Evolutionary conservation across 2,113 vertebrate species (phyloP).

Genomic region (Tursiops truncatus): DNA sequence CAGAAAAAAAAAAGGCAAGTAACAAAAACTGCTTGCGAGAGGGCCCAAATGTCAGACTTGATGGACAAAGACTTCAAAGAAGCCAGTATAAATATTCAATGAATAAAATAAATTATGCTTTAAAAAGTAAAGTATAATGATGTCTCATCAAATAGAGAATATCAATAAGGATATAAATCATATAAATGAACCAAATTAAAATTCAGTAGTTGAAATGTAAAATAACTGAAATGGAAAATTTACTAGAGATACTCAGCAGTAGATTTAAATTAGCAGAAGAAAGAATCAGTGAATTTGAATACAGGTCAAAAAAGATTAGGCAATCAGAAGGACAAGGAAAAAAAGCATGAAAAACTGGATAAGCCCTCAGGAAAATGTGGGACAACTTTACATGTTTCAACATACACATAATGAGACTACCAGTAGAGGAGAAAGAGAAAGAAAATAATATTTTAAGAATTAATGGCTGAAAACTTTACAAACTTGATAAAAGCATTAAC

Average conservation of each 20-base stretch:
- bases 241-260: no score
- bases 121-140: neutral
- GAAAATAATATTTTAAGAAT: neutral
- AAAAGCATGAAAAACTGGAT: neutral
- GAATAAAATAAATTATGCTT: neutral
- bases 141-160: neutral
- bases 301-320: neutral
- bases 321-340: neutral
- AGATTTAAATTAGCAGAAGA: neutral
- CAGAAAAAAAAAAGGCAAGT: neutral
- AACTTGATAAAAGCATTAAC: neutral
- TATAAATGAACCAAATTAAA: neutral
- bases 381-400: neutral
- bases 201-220: neutral
- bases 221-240: neutral
- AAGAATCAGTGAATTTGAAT: neutral
- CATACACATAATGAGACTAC: neutral
- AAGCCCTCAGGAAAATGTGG: neutral
- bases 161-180: neutral
- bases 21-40: neutral
- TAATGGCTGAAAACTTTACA: neutral
- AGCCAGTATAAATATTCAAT: neutral
- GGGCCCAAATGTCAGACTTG: neutral
- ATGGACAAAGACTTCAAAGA: neutral
- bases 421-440: neutral